A percentile compares a stretch with the other conserved stretches of the same genome.
Conservation (phyloP, 2,797 vertebrate genomes). For the Simalia tracyae region DNA sequence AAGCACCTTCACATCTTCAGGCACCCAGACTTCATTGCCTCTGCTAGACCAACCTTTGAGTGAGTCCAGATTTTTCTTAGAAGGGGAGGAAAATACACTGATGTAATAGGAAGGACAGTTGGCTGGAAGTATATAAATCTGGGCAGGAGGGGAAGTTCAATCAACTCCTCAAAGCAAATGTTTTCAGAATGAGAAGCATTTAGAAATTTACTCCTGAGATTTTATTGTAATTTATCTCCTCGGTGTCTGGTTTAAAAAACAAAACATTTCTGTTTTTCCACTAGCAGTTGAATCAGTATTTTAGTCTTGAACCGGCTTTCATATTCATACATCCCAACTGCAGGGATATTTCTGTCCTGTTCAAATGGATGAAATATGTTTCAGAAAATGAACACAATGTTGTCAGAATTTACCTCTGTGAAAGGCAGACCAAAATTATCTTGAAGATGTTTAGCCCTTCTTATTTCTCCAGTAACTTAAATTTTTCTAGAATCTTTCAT, state of each 20-base stretch:
- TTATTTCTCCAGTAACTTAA: background rate
- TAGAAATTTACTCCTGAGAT: slow-evolving; percentile 11
- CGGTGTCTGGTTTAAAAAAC: background rate
- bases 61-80: background rate
- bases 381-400: background rate
- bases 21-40: background rate
- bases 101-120: background rate
- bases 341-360: background rate
- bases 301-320: background rate
- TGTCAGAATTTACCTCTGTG: background rate
- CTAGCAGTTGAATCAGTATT: background rate
- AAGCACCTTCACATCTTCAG: background rate
- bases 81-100: background rate
- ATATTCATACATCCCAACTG: background rate
- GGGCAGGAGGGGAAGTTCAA: background rate
- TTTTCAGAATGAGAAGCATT: background rate
- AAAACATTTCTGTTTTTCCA: fast-evolving
- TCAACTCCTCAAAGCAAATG: background rate
- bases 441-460: background rate
- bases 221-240: slow-evolving; percentile 1
- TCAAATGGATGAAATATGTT: background rate
- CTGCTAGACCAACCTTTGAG: background rate
- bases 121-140: background rate
- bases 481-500: background rate
- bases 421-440: background rate